Evolutionary conservation across 2,797 vertebrate species (phyloP).

Genomic region (Luscinia luscinia): DNA sequence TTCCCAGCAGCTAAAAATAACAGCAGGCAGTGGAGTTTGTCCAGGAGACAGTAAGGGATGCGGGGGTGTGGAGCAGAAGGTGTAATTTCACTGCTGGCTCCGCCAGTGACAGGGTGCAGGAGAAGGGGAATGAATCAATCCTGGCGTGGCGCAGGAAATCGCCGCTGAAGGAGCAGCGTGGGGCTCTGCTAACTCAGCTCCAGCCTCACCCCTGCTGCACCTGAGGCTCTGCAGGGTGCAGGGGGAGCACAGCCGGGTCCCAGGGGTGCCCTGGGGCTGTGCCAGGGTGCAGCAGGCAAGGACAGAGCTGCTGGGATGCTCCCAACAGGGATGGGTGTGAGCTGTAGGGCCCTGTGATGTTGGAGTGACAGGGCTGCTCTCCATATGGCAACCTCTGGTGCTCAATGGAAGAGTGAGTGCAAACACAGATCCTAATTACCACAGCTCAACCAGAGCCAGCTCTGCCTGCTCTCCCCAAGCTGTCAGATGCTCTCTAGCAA

Average conservation of each 20-base stretch:
- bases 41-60: not conserved
- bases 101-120: not conserved
- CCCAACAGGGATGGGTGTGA: not conserved
- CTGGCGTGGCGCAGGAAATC: not conserved
- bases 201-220: fast-evolving
- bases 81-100: conserved; percentile 11
- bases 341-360: not conserved
- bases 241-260: fast-evolving
- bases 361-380: not conserved
- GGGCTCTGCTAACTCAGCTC: not conserved
- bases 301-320: not conserved
- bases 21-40: conserved; percentile 10
- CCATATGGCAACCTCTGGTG: conserved; percentile 55
- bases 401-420: conserved; percentile 44
- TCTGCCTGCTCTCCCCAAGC: conserved; percentile 46
- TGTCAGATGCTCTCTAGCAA: conserved; percentile 59
- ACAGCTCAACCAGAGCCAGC: conserved; percentile 50
- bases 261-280: not conserved
- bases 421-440: conserved; percentile 65
- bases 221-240: fast-evolving
- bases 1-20: conserved; percentile 55
- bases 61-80: conserved; percentile 11
- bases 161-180: not conserved
- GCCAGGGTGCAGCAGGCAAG: not conserved
- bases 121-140: not conserved